phyloP scores from a whole-genome alignment of 1,140 invertebrate species.

The Spodoptera litura region DNA sequence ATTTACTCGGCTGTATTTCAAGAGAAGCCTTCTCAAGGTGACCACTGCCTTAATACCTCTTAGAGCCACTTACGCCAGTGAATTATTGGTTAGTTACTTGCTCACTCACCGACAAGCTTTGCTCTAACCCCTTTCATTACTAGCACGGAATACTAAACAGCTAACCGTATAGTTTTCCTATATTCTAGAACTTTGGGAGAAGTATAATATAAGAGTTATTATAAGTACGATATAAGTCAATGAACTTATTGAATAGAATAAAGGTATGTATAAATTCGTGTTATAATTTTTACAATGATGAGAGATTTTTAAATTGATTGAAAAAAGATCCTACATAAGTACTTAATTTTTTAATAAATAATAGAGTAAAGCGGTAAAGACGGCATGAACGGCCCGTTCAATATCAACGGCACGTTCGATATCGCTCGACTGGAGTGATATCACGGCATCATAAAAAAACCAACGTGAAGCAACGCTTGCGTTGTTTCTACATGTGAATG shows the following conservation, averaged over 20 bases:
- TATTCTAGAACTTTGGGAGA: neutral
- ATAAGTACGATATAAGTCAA: neutral
- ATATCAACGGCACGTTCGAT: no score
- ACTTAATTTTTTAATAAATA: no score
- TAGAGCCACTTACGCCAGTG: constrained; percentile 16
- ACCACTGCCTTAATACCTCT: constrained; percentile 20
- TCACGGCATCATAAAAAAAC: no score
- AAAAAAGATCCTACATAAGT: no score
- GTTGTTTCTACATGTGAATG: no score
- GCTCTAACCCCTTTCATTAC: constrained; percentile 11
- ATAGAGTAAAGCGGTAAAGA: no score
- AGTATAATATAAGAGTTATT: neutral
- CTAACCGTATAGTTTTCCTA: neutral
- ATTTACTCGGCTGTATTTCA: constrained; percentile 7
- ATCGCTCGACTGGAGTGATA: no score
- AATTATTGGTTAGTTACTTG: constrained; percentile 34
- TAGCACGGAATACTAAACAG: constrained; percentile 20
- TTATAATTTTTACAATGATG: no score
- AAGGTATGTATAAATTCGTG: no score
- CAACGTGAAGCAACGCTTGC: no score
- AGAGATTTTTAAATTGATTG: no score
- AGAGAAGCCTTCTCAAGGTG: constrained; percentile 3
- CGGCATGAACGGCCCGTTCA: no score
- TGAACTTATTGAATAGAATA: neutral
- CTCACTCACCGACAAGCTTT: constrained; percentile 22